Conservation (phyloP, 2,888 invertebrate genomes). For the Gnatocerus cornutus region DNA sequence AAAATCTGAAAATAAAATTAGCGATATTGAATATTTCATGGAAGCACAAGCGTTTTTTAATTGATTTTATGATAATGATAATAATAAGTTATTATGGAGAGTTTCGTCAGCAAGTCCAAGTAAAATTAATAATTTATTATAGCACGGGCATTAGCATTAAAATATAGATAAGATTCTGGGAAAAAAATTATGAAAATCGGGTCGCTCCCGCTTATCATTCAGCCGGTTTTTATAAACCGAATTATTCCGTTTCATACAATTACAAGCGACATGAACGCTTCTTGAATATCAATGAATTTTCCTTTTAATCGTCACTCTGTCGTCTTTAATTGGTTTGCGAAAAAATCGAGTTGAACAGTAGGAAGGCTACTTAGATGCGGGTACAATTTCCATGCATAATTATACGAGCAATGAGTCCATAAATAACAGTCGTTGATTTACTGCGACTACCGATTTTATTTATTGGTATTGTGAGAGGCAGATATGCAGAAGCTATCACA, state of each 20-base stretch:
- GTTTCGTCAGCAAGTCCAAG: neutral
- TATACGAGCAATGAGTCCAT: constrained; percentile 44
- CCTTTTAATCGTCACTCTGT: constrained; percentile 26
- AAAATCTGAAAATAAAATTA: no score
- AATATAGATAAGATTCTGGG: constrained; percentile 16
- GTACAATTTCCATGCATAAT: constrained; percentile 48
- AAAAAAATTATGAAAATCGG: constrained; percentile 36
- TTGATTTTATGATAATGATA: no score
- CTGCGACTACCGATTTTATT: constrained; percentile 44
- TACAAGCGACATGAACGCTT: constrained; percentile 14
- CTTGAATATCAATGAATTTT: constrained; percentile 30
- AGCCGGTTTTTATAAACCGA: constrained; percentile 26
- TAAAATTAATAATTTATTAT: constrained; percentile 32
- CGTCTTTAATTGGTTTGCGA: constrained; percentile 32
- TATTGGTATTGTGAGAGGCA: constrained; percentile 11
- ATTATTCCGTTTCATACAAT: constrained; percentile 29
- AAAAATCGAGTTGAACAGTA: constrained; percentile 32
- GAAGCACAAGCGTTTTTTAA: no score
- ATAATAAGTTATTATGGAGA: constrained; percentile 13
- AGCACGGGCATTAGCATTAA: constrained; percentile 22
- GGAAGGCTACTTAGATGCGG: constrained; percentile 38
- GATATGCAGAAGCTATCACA: constrained; percentile 25
- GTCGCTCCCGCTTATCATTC: constrained; percentile 26
- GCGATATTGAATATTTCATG: no score
- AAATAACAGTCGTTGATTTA: constrained; percentile 39